Evolutionary conservation across 92 coral and sea anemone species (phyloP), one percentile per base, ranked within the genome.

Genomic region (Pocillopora meandrina): DNA sequence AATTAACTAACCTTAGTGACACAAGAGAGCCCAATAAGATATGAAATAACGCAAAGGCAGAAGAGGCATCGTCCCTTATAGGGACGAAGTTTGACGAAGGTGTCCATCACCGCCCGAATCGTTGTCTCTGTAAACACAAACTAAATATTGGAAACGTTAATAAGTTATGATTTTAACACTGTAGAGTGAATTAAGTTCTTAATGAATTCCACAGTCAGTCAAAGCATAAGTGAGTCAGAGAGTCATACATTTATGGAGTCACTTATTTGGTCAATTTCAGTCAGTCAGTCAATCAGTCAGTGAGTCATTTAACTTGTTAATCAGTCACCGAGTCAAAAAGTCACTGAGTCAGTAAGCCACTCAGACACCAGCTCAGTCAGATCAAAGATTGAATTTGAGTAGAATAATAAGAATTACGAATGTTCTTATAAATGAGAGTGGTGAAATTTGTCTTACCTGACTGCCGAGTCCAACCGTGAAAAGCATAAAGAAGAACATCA

Each of bases 391-490:
- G 26, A 26, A 26, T 88, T 79, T 88, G 71, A 10, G 17, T 23
- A 31, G 4, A 42, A 42, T 42, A 42, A 42, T 42, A 1, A 42
- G 49, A 42, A 3, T 7, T 26, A 0, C 26, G 7, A 42, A 42
- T 42, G 5, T 7, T 3, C 49, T 42, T 42, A 42, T 42, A 42
- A 3, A 42, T 7, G 49, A 42, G 49, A 7, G 49, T 47, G 61
- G 7, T 20, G 13, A 5, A 5, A 58, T 58, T 49, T 26, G 71
- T 18, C 91, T 71, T 78, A 93, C 98, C 97, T 95, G 98, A 69
- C 97, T 95, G 83, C 89, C 98, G 49, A 95, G 91, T 55, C 98
- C 98, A 14, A 95, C 90, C 17, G 91, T 85, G 65, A 93, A 94
- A 16, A 93, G 83, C 94, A 95, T 93, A 23, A 92, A 78, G 72